Evolutionary conservation across 1,140 invertebrate genomes (phyloP).

Genomic region (Camponotus pennsylvanicus): DNA sequence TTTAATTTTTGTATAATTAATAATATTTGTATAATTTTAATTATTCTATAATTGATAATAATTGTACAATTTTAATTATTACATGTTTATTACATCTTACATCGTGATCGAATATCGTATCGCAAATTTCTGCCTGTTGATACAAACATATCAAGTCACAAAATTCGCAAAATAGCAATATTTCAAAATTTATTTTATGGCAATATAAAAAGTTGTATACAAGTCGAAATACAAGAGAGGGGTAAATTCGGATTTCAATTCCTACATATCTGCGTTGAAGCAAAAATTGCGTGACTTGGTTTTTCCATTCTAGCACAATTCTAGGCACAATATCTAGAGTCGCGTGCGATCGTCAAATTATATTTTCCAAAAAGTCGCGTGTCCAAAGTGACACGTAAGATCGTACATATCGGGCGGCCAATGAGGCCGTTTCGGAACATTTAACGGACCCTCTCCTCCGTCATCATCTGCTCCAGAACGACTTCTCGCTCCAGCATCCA

Average conservation of each 20-base stretch:
- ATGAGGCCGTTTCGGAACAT: slow-evolving; percentile 74
- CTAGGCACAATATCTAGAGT: not conserved
- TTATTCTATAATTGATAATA: no score
- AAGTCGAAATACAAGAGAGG: not conserved
- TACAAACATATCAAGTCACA: not conserved
- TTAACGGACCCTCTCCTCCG: slow-evolving; percentile 81
- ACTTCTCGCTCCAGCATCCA: slow-evolving; percentile 66
- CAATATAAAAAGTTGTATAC: not conserved
- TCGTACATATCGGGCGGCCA: slow-evolving; percentile 45
- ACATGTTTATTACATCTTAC: no score
- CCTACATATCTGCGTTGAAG: not conserved
- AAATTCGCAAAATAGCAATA: not conserved
- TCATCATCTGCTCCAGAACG: slow-evolving; percentile 63
- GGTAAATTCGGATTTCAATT: not conserved
- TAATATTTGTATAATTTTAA: no score
- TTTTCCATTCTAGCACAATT: not conserved
- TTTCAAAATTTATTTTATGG: not conserved
- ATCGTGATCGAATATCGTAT: no score
- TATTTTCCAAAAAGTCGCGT: slow-evolving; percentile 27
- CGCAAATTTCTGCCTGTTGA: no score
- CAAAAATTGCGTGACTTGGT: not conserved
- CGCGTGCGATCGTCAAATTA: not conserved
- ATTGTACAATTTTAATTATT: no score
- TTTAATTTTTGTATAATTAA: no score
- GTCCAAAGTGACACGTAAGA: slow-evolving; percentile 49